These are phyloP conservation scores for Taenioides sp. DNA, from an alignment of 2,797 vertebrate species.

Conservation along the genomic window DNA sequence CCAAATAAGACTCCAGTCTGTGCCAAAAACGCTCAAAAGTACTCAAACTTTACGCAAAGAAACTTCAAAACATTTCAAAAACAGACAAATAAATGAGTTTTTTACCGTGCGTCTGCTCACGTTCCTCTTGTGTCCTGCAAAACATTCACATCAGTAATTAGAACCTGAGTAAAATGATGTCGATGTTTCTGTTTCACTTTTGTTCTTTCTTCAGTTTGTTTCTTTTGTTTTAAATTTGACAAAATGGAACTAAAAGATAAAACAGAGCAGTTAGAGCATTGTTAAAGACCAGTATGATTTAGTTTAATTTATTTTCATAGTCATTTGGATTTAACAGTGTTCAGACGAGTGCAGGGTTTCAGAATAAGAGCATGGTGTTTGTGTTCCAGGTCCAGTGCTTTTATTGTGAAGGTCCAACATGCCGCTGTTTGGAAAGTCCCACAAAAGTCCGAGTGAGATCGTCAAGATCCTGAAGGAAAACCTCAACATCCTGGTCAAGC, in stretches of 20 bases:
- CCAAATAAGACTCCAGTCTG: conserved; percentile 10
- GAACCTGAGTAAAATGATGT: not conserved
- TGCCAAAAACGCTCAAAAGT: not conserved
- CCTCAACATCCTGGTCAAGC: conserved; percentile 91
- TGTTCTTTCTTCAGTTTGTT: no score
- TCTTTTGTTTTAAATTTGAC: no score
- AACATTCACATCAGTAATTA: no score
- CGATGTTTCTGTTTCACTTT: not conserved
- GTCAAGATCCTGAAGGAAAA: conserved; percentile 93
- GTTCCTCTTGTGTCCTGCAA: no score
- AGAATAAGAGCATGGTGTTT: not conserved
- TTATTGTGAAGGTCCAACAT: conserved; percentile 67
- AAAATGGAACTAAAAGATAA: no score
- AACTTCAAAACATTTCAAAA: not conserved
- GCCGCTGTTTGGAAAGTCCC: conserved; percentile 97
- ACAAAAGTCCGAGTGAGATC: conserved; percentile 94
- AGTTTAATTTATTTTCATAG: no score
- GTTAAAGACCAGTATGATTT: no score
- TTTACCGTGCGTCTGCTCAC: not conserved
- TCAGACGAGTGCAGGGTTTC: no score
- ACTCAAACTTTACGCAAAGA: no score
- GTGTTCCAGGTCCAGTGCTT: conserved; percentile 50
- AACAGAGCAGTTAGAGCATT: no score
- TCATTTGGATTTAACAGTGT: no score
- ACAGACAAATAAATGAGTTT: not conserved